A percentile compares a stretch with the other conserved stretches of the same genome.
These are phyloP conservation scores for Anastrepha ludens DNA, from an alignment of 1,140 invertebrate genomes.

Conservation along the genomic window DNA sequence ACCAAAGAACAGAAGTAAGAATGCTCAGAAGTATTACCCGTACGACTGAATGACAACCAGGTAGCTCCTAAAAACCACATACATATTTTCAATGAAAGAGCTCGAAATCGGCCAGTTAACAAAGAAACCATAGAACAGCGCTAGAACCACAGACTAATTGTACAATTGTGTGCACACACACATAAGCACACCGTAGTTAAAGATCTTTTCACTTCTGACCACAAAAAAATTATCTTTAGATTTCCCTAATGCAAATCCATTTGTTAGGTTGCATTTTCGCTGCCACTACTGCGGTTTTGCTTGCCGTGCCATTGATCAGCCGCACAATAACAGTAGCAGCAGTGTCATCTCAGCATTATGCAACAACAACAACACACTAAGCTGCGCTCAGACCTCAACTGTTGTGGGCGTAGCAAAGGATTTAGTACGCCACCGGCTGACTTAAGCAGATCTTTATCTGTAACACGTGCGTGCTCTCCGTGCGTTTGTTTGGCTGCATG, in stretches of 20 bases:
- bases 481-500: background rate
- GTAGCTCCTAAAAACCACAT: no score
- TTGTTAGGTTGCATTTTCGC: background rate
- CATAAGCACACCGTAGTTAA: background rate
- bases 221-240: background rate
- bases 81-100: background rate
- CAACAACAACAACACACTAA: background rate
- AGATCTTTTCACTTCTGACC: background rate
- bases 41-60: no score
- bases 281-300: background rate
- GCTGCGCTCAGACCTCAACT: background rate
- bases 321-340: background rate
- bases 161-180: background rate
- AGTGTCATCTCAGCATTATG: background rate
- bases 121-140: no score
- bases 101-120: no score
- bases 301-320: background rate
- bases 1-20: no score
- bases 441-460: constrained; percentile 2
- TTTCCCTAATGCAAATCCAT: constrained; percentile 9
- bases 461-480: background rate
- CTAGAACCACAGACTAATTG: background rate
- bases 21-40: no score
- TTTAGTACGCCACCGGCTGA: background rate
- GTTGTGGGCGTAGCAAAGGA: constrained; percentile 23